Percentiles rank a stretch among this genome's conserved stretches.
Evolutionary conservation across 2,797 vertebrate genomes (phyloP).

Genomic region (Mormyrops boulengeri): DNA sequence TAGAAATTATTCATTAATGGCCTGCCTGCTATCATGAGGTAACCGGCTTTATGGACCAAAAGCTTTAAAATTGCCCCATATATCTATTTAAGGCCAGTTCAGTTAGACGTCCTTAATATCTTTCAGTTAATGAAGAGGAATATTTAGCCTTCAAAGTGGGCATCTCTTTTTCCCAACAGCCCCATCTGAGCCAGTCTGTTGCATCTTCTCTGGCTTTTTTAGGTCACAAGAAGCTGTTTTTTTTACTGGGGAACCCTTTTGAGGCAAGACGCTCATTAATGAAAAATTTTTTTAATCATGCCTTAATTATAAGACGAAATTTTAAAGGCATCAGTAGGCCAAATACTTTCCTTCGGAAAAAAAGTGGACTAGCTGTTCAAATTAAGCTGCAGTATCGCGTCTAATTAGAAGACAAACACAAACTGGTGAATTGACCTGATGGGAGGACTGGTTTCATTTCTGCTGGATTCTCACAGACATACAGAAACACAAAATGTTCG

Average conservation of each 20-base stretch:
- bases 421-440: not conserved
- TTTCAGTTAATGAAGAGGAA: slow-evolving; percentile 66
- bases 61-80: slow-evolving; percentile 69
- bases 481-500: not conserved
- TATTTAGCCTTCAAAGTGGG: slow-evolving; percentile 66
- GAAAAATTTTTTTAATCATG: slow-evolving; percentile 57
- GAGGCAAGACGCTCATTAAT: slow-evolving; percentile 53
- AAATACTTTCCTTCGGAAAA: slow-evolving; percentile 29
- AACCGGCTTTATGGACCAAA: slow-evolving; percentile 65
- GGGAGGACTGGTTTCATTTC: not conserved
- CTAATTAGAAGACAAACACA: not conserved
- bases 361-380: slow-evolving; percentile 24
- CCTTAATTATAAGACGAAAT: slow-evolving; percentile 59
- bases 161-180: slow-evolving; percentile 52
- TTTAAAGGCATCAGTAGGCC: slow-evolving; percentile 37
- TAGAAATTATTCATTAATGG: slow-evolving; percentile 69
- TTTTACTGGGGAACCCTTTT: slow-evolving; percentile 43
- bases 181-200: slow-evolving; percentile 35
- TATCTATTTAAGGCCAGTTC: slow-evolving; percentile 72
- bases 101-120: slow-evolving; percentile 69
- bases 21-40: slow-evolving; percentile 49
- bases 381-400: not conserved
- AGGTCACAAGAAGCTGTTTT: slow-evolving; percentile 36
- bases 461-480: not conserved
- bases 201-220: slow-evolving; percentile 36